These are phyloP conservation scores for Xenopus borealis DNA, from an alignment of 2,113 vertebrate genomes.

Conservation along the genomic window DNA sequence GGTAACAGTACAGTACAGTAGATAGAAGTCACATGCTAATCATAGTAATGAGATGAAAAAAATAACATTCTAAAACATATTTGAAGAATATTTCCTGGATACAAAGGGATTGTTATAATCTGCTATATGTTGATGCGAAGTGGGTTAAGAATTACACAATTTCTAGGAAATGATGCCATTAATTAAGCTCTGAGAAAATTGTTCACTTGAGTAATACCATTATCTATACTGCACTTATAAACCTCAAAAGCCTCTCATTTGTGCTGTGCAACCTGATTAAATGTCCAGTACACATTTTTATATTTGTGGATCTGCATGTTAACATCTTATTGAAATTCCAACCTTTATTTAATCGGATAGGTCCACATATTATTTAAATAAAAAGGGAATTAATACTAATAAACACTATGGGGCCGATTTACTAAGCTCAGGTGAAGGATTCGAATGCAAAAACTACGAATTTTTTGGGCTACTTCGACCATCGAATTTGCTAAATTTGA, in stretches of 20 bases:
- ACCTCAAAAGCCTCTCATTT: conserved; percentile 19
- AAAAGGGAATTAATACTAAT: too few relatives aligned
- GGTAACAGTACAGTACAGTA: too few relatives aligned
- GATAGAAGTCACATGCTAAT: background rate
- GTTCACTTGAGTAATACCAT: background rate
- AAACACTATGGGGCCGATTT: too few relatives aligned
- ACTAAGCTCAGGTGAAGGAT: too few relatives aligned
- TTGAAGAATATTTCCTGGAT: too few relatives aligned
- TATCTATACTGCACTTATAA: conserved; percentile 18
- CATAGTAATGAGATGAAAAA: background rate
- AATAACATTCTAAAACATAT: background rate
- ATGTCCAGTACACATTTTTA: background rate
- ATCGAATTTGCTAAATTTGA: too few relatives aligned
- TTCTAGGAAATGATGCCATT: conserved; percentile 29
- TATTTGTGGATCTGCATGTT: too few relatives aligned
- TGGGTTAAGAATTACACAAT: conserved; percentile 6
- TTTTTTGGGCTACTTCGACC: too few relatives aligned
- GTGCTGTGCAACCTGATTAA: conserved; percentile 21
- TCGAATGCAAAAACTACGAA: too few relatives aligned
- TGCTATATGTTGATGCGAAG: background rate
- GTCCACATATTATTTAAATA: too few relatives aligned
- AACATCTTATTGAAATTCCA: too few relatives aligned
- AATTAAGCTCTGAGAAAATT: conserved; percentile 28
- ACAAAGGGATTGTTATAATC: background rate
- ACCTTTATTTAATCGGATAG: too few relatives aligned